Conservation (phyloP, 1,140 invertebrate genomes). For the Pentalonia nigronervosa region DNA sequence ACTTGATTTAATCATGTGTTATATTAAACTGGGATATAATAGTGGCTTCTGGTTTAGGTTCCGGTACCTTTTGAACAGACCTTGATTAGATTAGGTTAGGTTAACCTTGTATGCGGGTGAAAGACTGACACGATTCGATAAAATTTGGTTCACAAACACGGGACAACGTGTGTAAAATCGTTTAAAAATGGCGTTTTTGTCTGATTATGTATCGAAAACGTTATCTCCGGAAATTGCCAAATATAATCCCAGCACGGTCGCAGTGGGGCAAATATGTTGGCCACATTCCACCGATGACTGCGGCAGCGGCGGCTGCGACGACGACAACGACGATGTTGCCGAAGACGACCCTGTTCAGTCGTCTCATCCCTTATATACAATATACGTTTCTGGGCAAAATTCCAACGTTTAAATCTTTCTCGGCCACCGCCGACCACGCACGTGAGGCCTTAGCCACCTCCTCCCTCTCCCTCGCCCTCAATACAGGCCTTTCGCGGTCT, state of each 20-base stretch:
- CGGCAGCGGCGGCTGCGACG: neutral
- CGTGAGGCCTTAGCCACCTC: neutral
- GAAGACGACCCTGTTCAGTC: neutral
- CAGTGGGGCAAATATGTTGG: neutral
- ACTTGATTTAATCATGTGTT: neutral
- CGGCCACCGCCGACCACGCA: neutral
- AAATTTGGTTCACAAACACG: neutral
- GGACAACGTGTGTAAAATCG: neutral
- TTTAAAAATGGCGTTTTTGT: neutral
- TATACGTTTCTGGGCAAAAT: slow-evolving; percentile 18
- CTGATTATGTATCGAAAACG: neutral
- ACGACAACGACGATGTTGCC: too few species aligned
- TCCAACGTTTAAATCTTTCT: slow-evolving; percentile 40
- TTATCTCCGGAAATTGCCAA: neutral
- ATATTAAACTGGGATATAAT: neutral
- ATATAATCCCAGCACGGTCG: neutral
- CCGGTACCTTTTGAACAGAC: neutral
- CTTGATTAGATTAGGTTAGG: too few species aligned
- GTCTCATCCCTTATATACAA: neutral
- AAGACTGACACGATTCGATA: neutral
- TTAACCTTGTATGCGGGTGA: too few species aligned
- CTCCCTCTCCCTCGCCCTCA: too few species aligned
- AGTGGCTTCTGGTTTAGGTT: neutral
- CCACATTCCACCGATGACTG: neutral
- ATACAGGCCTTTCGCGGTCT: too few species aligned